Evolutionary conservation across 1,140 invertebrate genomes (phyloP), one percentile per base, ranked within the genome.

Genomic region (Hylyphantes graminicola): DNA sequence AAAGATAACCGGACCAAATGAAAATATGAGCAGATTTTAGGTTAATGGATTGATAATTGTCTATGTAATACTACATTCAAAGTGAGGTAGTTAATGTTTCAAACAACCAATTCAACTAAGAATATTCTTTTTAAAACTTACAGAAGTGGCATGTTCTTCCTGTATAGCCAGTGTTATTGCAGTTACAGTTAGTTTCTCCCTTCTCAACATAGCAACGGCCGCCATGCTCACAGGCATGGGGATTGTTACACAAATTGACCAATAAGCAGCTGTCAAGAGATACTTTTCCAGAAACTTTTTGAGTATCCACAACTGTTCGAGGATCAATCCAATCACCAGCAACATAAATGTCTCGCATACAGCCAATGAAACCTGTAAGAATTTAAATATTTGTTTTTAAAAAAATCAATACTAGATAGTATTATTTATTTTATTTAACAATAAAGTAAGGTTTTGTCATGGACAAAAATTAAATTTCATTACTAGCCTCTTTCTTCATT

Each of bases 131-230:
- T 35, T 35, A 10, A 70, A 55, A 89, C 89, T 92, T 89, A 94
- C 93, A 94, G 88, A 98, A 98, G 89, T 98, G 96, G 87, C 96
- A 98, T 88, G 97, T 96, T 88, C 95, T 95, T 54, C 96, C 96
- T 63, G 95, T 95, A 87, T 93, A 93, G n/a, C 90, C 95, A 8
- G 95, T 96, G 72, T 93, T 94, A 15, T 93, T 93, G 89, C 96
- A 98, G 87, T 97, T 95, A 88, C 96, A 98, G 6, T 93, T 94
- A 15, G 97, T 93, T 75, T 93, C 91, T 86, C 96, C 95, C 59
- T 86, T 86, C 89, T 97, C 93, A 0, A 97, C 95, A 12, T 94
- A 94, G 89, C 96, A 98, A 87, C 94, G 93, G 0, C 96, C 96
- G 4, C 93, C 95, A 88, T 98, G 96, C 88, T 97, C 95, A 88